Conservation (phyloP, 2,113 vertebrate species). For the Coregonus clupeaformis region DNA sequence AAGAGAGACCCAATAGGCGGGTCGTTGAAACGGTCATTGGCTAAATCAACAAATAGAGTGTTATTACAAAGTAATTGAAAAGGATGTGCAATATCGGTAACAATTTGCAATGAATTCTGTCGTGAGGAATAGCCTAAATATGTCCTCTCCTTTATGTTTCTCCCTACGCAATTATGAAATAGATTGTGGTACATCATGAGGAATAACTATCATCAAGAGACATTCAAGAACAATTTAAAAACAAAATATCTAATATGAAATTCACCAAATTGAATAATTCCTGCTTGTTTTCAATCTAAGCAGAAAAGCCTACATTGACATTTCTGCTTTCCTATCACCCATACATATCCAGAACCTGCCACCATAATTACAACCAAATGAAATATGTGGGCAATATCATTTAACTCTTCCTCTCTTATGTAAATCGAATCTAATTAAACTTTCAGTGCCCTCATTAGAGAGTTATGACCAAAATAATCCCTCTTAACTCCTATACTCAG, state of each 20-base stretch:
- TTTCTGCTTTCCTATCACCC: too few species aligned
- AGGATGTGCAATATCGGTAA: not conserved
- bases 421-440: conserved; percentile 3
- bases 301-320: too few species aligned
- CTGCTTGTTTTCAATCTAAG: too few species aligned
- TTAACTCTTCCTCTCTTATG: not conserved
- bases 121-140: too few species aligned
- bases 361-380: not conserved
- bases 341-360: too few species aligned
- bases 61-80: too few species aligned
- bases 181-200: too few species aligned
- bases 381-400: conserved; percentile 1
- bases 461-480: conserved; percentile 4
- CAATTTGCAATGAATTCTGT: not conserved
- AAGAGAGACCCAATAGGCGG: conserved; percentile 25
- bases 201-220: too few species aligned
- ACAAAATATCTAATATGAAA: too few species aligned
- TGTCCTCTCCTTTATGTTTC: not conserved
- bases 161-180: not conserved
- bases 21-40: conserved; percentile 17
- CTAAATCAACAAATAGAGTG: not conserved
- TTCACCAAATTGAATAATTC: too few species aligned
- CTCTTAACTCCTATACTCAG: not conserved
- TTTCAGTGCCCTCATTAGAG: not conserved
- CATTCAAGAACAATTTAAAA: too few species aligned